Evolutionary conservation across 2,113 vertebrate genomes (phyloP).

Genomic region (Motacilla alba): DNA sequence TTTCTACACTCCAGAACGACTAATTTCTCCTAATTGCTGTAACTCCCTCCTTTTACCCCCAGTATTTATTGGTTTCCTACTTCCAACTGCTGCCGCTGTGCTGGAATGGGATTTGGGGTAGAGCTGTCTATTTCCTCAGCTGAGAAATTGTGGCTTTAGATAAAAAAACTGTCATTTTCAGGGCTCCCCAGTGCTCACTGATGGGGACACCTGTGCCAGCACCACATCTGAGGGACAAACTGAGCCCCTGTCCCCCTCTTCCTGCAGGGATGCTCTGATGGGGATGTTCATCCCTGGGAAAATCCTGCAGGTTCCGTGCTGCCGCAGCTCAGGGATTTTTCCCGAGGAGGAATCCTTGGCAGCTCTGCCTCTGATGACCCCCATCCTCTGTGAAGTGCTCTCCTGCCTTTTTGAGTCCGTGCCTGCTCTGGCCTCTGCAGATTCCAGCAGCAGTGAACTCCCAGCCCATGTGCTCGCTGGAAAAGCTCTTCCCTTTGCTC

Average conservation of each 20-base stretch:
- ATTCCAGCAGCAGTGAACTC: neutral
- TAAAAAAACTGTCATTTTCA: neutral
- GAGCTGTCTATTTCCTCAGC: neutral
- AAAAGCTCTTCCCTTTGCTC: neutral
- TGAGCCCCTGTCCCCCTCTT: neutral
- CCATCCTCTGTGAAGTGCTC: neutral
- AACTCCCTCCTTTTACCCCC: neutral
- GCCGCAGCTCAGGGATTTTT: neutral
- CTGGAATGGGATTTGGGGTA: neutral
- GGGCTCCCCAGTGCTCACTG: neutral
- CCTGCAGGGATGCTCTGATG: neutral
- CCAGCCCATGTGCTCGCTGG: neutral
- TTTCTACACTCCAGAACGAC: neutral
- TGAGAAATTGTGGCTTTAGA: neutral
- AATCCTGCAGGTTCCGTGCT: neutral
- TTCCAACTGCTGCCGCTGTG: neutral
- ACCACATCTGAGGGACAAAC: neutral
- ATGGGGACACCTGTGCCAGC: neutral
- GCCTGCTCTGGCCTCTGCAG: neutral
- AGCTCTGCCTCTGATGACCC: neutral
- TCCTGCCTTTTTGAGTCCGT: neutral
- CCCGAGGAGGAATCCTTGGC: neutral
- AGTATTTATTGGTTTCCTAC: neutral
- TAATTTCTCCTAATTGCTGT: slow-evolving; percentile 22
- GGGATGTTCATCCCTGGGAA: neutral